Evolutionary conservation across 2,888 invertebrate genomes (phyloP).

Genomic region (Acanthosepion esculentum): DNA sequence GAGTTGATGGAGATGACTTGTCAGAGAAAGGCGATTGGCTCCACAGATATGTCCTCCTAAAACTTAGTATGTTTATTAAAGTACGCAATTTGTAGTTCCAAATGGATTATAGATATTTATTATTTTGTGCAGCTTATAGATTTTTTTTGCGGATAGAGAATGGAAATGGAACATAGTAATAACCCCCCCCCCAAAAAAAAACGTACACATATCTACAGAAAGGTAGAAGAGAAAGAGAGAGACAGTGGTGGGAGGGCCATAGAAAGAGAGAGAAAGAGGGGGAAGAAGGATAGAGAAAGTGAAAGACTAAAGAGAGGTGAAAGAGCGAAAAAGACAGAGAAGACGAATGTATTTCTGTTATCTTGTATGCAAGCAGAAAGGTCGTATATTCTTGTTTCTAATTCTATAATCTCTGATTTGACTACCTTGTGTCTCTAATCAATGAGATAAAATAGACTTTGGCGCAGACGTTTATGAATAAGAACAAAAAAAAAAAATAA

Average conservation of each 20-base stretch:
- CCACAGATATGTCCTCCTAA: neutral
- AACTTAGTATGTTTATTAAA: neutral
- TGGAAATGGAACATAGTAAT: neutral
- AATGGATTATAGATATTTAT: neutral
- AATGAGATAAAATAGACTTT: conserved; percentile 33
- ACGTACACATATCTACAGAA: no score
- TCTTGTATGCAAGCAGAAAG: neutral
- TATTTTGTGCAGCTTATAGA: neutral
- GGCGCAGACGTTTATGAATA: conserved; percentile 16
- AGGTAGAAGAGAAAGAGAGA: no score
- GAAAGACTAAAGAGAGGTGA: neutral
- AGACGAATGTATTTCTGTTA: neutral
- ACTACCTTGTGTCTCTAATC: neutral
- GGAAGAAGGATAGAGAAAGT: neutral
- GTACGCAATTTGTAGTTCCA: neutral
- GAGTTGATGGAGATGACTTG: neutral
- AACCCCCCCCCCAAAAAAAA: no score
- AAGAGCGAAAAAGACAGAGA: neutral
- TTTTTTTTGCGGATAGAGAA: neutral
- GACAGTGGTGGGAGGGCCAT: no score
- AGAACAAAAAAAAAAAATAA: neutral
- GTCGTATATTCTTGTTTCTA: conserved; percentile 17
- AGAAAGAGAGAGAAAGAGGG: neutral
- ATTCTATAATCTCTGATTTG: neutral
- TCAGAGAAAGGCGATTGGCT: neutral